phyloP scores from a whole-genome alignment of 2,888 invertebrate species.

The Meiosimyza platycephala region DNA sequence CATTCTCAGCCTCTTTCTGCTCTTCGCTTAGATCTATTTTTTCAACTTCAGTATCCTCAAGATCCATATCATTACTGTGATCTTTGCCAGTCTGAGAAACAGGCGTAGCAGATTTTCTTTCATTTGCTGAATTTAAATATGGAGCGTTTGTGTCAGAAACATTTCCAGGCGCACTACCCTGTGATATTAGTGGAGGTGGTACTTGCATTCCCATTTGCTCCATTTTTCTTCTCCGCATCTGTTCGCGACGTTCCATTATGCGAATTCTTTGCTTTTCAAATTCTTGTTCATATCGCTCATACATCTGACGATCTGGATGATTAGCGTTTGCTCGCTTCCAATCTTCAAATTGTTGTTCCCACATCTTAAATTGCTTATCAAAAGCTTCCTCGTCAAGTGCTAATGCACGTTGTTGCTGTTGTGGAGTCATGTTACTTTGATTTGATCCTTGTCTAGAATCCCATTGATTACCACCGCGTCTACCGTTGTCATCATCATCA shows the following conservation, averaged over 20 bases:
- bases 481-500: slow-evolving; percentile 24
- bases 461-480: slow-evolving; percentile 25
- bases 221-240: slow-evolving; percentile 75
- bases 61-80: slow-evolving; percentile 9
- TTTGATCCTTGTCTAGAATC: slow-evolving; percentile 14
- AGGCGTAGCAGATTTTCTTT: not conserved
- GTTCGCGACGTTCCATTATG: slow-evolving; percentile 81
- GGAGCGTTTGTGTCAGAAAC: too few species aligned
- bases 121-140: not conserved
- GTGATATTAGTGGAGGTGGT: slow-evolving; percentile 28
- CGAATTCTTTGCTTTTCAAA: slow-evolving; percentile 87
- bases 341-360: slow-evolving; percentile 91
- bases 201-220: slow-evolving; percentile 46
- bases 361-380: slow-evolving; percentile 88
- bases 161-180: not conserved
- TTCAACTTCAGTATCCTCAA: not conserved
- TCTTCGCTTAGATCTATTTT: not conserved
- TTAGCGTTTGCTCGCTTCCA: slow-evolving; percentile 93
- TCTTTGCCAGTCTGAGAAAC: not conserved
- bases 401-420: slow-evolving; percentile 70
- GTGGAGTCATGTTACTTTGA: slow-evolving; percentile 23
- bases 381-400: slow-evolving; percentile 82
- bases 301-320: slow-evolving; percentile 90
- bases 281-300: slow-evolving; percentile 86
- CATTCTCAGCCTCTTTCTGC: not conserved